phyloP scores from a whole-genome alignment of 1,140 invertebrate genomes.

The Bombus waltoni region DNA sequence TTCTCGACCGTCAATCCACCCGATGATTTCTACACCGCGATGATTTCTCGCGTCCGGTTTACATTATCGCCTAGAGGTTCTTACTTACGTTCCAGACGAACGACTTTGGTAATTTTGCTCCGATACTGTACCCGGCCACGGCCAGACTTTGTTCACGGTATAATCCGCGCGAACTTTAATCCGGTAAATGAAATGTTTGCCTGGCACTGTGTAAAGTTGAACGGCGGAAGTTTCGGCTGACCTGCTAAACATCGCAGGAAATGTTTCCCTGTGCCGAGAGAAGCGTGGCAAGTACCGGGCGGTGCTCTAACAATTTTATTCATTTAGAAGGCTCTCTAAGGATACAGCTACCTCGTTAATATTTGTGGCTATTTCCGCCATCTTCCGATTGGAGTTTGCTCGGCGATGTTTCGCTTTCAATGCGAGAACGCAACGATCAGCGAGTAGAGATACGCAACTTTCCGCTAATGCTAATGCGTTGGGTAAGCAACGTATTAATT shows the following conservation, averaged over 20 bases:
- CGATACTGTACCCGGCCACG: conserved; percentile 41
- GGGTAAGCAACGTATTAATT: neutral
- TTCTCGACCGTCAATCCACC: too few relatives aligned
- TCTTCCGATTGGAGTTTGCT: neutral
- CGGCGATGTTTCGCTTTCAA: neutral
- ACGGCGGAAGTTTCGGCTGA: neutral
- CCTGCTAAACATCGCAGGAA: too few relatives aligned
- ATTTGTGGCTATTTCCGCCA: too few relatives aligned
- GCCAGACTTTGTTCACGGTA: conserved; percentile 35
- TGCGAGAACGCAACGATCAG: neutral
- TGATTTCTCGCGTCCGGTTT: conserved; percentile 71
- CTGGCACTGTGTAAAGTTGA: neutral
- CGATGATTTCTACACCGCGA: conserved; percentile 26
- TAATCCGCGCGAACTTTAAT: conserved; percentile 43
- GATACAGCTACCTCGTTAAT: neutral
- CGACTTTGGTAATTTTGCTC: conserved; percentile 73
- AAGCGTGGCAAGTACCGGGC: too few relatives aligned
- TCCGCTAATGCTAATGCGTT: neutral
- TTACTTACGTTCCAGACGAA: conserved; percentile 57
- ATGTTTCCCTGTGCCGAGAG: too few relatives aligned
- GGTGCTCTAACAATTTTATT: too few relatives aligned
- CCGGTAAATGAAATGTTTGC: conserved; percentile 66
- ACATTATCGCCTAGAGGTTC: conserved; percentile 53
- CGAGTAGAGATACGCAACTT: neutral
- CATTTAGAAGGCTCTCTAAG: too few relatives aligned